Percentiles rank a stretch among this genome's conserved stretches.
Evolutionary conservation across 1,140 invertebrate species (phyloP).

Genomic region (Drosophila tani): DNA sequence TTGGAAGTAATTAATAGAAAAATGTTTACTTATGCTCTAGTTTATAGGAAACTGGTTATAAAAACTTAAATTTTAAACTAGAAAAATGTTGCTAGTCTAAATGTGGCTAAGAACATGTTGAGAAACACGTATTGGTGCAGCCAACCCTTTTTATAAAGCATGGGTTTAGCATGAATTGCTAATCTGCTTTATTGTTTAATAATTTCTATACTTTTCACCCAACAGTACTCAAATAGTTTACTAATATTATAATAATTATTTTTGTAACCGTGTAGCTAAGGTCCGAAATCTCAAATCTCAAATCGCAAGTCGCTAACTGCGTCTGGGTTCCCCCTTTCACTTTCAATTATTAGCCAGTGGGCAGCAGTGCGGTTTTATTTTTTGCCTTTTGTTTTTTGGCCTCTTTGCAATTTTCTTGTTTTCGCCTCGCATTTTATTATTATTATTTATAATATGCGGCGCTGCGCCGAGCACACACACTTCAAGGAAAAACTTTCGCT

Average conservation of each 20-base stretch:
- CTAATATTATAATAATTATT: neutral
- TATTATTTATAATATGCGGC: constrained; percentile 64
- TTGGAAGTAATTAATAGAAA: no score
- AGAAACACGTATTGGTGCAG: no score
- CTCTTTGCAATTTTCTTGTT: constrained; percentile 54
- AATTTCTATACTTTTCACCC: no score
- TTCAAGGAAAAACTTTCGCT: constrained; percentile 74
- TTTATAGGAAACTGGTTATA: no score
- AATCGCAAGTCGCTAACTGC: constrained; percentile 12
- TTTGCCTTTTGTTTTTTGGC: constrained; percentile 15
- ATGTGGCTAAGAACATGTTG: no score
- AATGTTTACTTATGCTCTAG: no score
- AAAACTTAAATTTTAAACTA: no score
- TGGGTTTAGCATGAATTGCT: no score
- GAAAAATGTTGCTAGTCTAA: no score
- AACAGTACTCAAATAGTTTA: neutral
- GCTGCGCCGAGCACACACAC: constrained; percentile 6
- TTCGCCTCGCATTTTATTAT: constrained; percentile 52
- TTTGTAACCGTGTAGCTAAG: constrained; percentile 14
- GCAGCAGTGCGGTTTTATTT: constrained; percentile 38
- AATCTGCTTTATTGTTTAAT: no score
- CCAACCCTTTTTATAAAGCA: no score
- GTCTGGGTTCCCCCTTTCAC: constrained; percentile 59
- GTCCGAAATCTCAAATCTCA: constrained; percentile 1
- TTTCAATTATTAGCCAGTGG: constrained; percentile 76